Evolutionary conservation across 1,140 invertebrate species (phyloP), one percentile per base, ranked within the genome.

Genomic region (Cotesia chilonis): DNA sequence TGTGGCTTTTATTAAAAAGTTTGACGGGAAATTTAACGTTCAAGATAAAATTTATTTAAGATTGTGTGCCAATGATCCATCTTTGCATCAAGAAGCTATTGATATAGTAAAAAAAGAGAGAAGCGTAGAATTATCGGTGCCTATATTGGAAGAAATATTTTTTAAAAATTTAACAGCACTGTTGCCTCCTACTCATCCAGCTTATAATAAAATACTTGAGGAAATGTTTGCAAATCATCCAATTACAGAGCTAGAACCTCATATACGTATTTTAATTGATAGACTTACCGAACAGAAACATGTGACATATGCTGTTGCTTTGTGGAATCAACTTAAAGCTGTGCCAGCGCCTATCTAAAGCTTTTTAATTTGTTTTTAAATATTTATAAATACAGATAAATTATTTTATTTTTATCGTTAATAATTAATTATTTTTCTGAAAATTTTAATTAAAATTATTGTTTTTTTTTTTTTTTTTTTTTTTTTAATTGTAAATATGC

Each of bases 61-160:
- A 75, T 70, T 87, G 47, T 78, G 77, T 65, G 80, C 79, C 0
- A 75, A 81, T 35, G 76, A 84, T 28, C 1, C 65, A 14, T 73
- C 47, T 55, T 74, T 85, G 36, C 80, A 85, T 35, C 10, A 76
- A 38, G 79, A 86, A 75, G 81, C 84, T 4, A 65, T 86, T 36
- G 64, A 80, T 9, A 71, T 76, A 3, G 82, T 87, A 37, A 83
- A 82, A 68, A 77, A 76, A 14, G 17, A 55, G 2, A 37, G 52
- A 1, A n/a, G 35, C 2, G 20, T 79, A 4, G 75, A 72, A n/a
- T 75, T 85, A 14, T 67, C 80, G 38, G 47, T 80, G 63, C 74
- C 76, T 35, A 78, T 86, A 47, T 68, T 87, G 51, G 82, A 86
- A 76, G 82, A 85, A 77, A 67, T 87, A 3, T 87, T 87, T 61